Evolutionary conservation across 2,797 vertebrate genomes (phyloP), one percentile per base, ranked within the genome.

Genomic region (Pristis pectinata): DNA sequence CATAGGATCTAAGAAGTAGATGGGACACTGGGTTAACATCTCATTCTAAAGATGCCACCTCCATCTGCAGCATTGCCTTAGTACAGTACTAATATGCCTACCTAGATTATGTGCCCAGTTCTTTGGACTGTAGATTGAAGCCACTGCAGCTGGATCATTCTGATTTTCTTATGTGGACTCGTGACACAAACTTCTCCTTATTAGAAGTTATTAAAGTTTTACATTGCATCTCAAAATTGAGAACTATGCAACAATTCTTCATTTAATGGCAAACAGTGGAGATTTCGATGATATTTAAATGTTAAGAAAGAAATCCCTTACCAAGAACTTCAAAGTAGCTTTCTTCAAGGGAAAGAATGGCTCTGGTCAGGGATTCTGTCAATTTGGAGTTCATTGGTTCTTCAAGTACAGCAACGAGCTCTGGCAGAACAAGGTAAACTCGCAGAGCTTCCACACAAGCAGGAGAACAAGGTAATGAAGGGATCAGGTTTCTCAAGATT

Each of bases 371-470:
- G 6, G 13, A 22, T 27, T 53, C 44, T 8, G 15, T 13, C 64
- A 93, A 41, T 70, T 6, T 2, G 7, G 92, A 49, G 4, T 34
- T 41, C 1, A 27, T 49, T 34, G 41, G 5, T 27, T n/a, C 44
- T 53, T 34, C 10, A 44, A 94, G 64, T 10, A 94, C 24, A n/a
- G 67, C 70, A 34, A 94, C 56, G 24, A 94, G 92, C 53, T 76
- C 70, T 19, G 92, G 70, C 41, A 94, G 70, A 53, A 94, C 49
- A 94, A 94, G 30, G 4, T 94, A 94, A 34, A 94, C 44, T 56
- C 92, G 70, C 67, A 94, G 4, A 56, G 67, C 70, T 94, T 94
- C 92, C 70, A 94, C 70, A 49, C 67, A 49, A 53, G 92, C 27
- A 30, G 72, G 92, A 74, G 70, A 56, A 11, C 7, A 27, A 76